These are phyloP conservation scores for Phoebastria nigripes DNA, from an alignment of 2,797 vertebrate species.

Conservation along the genomic window DNA sequence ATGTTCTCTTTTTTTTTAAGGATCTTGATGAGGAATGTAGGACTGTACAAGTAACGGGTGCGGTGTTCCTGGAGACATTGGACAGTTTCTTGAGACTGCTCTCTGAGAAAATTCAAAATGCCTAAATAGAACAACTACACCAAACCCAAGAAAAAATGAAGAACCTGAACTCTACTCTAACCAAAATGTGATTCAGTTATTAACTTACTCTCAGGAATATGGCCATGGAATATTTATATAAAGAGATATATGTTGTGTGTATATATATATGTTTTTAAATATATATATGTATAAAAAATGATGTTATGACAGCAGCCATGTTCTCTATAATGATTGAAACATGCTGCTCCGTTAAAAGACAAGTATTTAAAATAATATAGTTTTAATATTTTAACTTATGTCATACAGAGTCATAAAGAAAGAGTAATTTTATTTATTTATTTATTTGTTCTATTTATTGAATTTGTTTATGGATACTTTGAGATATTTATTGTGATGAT, in stretches of 20 bases:
- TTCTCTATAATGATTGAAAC: neutral
- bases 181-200: neutral
- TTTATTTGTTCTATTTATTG: neutral
- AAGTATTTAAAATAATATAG: neutral
- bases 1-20: neutral
- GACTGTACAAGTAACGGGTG: neutral
- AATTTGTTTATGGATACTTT: neutral
- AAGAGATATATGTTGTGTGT: rapidly evolving
- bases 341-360: neutral
- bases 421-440: neutral
- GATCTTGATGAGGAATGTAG: neutral
- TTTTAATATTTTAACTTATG: neutral
- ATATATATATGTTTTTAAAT: neutral
- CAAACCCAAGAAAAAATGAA: neutral
- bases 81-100: neutral
- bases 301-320: neutral
- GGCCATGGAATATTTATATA: neutral
- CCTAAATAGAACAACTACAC: neutral
- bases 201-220: conserved; percentile 47
- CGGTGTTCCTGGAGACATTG: neutral
- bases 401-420: neutral
- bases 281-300: neutral
- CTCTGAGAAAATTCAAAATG: neutral
- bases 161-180: neutral
- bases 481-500: neutral